Base-by-base conservation (phyloP, 2,797 vertebrate genomes). In the Mus caroli region DNA sequence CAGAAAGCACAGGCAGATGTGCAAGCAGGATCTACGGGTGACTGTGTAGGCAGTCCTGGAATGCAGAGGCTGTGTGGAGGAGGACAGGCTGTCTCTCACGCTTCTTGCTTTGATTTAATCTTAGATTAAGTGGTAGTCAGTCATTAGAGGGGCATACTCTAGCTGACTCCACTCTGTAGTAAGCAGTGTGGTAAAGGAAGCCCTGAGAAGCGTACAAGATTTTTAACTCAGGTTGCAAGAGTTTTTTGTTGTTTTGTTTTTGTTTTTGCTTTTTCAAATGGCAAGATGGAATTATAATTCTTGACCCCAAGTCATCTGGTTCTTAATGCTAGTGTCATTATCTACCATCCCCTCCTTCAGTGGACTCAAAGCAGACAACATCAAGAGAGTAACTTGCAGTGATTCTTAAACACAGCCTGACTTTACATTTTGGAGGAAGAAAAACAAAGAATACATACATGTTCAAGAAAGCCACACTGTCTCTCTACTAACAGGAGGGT, bases 171-270 rank as follows among this genome's bases (percentile, higher is more conserved):
- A 93, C 50, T 78, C 24, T 88, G 40, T 52, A 80, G 69, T 12
- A 87, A 82, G 50, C 73, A 0, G 43, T 60, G 0, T 67, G 58
- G 52, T 67, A 90, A 92, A 92, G 2, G 76, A 78, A 28, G 12
- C 52, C 62, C 54, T 89, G 50, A 94, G 52, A 94, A 95, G 60
- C 22, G 34, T 3, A 80, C 17, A 34, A 6, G 75, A 88, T 1
- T 94, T 94, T 89, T 90, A 96, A 90, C 62, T 95, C 43, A 92
- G 46, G 85, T 92, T 78, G n/a, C 79, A 96, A 87, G 37, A 87
- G 46, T 22, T 22, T 40, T 75, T 24, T 31, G 10, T 14, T 67
- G 40, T 73, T 40, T 46, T 46, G 24, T 17, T 40, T 71, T 17
- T n/a, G 22, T 2, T 43, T 43, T 12, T 40, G 3, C 12, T 50